Conservation (phyloP, 2,113 vertebrate species). For the Ceuthmochares aereus region DNA sequence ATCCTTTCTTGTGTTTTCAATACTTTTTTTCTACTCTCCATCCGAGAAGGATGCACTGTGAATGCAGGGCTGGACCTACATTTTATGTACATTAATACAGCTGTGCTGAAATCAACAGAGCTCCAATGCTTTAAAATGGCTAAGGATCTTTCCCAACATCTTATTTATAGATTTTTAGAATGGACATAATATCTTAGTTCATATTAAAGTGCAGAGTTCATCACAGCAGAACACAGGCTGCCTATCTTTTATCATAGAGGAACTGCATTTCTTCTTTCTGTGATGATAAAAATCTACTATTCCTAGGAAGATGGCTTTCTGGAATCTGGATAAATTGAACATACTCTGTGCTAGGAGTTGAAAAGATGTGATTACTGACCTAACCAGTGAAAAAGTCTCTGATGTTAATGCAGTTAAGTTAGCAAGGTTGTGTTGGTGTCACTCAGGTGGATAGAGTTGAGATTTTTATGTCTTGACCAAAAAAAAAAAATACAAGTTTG, state of each 20-base stretch:
- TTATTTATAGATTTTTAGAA: constrained; percentile 20
- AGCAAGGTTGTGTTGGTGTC: neutral
- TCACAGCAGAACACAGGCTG: constrained; percentile 8
- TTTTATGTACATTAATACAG: neutral
- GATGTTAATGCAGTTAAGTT: neutral
- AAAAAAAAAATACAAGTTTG: neutral
- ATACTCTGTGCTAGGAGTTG: neutral
- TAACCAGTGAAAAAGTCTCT: neutral
- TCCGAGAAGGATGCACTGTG: constrained; percentile 19
- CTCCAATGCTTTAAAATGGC: neutral
- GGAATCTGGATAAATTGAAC: constrained; percentile 18
- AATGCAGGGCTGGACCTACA: neutral
- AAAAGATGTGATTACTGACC: neutral
- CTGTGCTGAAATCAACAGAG: neutral
- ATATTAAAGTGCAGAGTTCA: constrained; percentile 35
- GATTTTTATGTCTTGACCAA: neutral
- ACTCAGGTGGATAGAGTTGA: neutral
- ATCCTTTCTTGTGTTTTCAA: constrained; percentile 3
- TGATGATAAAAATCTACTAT: constrained; percentile 39
- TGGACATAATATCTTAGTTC: neutral
- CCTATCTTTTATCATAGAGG: constrained; percentile 13
- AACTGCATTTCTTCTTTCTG: constrained; percentile 36
- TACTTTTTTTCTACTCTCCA: neutral
- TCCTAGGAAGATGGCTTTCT: constrained; percentile 35
- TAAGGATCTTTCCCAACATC: neutral